Percentiles rank a stretch among this genome's conserved stretches.
phyloP scores from a whole-genome alignment of 1,140 invertebrate species.

The Pogonus chalceus region DNA sequence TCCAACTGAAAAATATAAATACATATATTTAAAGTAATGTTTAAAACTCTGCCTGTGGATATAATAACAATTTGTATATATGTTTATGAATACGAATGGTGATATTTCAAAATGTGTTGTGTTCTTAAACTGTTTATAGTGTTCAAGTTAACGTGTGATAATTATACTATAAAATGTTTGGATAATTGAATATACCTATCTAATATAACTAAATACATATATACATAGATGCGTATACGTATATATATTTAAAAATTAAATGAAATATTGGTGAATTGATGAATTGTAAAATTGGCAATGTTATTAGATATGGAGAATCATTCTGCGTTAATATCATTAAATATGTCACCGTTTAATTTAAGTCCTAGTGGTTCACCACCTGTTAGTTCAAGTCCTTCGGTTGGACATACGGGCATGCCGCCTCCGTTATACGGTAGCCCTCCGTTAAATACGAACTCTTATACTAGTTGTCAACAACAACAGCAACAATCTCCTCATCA shows the following conservation, averaged over 20 bases:
- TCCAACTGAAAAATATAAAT: too few species aligned
- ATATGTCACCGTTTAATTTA: conserved; percentile 68
- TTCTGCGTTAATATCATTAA: conserved; percentile 71
- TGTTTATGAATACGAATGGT: too few species aligned
- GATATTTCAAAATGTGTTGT: too few species aligned
- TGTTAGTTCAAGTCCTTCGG: conserved; percentile 36
- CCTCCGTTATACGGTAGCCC: conserved; percentile 45
- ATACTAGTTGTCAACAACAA: conserved; percentile 31
- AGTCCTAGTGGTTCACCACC: conserved; percentile 54
- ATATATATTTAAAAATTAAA: background rate
- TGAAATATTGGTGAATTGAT: background rate
- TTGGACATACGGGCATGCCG: conserved; percentile 33
- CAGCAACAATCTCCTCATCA: conserved; percentile 39
- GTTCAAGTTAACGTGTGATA: too few species aligned
- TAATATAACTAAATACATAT: background rate
- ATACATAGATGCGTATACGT: background rate
- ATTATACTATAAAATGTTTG: too few species aligned
- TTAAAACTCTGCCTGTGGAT: too few species aligned
- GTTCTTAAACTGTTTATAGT: too few species aligned
- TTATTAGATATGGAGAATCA: conserved; percentile 68
- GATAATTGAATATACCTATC: too few species aligned
- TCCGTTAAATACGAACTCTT: conserved; percentile 34
- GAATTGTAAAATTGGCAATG: conserved; percentile 49
- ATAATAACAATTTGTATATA: too few species aligned
- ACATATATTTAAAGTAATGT: too few species aligned